Evolutionary conservation across 2,113 vertebrate genomes (phyloP), one percentile per base, ranked within the genome.

Genomic region (Donacobius atricapilla): DNA sequence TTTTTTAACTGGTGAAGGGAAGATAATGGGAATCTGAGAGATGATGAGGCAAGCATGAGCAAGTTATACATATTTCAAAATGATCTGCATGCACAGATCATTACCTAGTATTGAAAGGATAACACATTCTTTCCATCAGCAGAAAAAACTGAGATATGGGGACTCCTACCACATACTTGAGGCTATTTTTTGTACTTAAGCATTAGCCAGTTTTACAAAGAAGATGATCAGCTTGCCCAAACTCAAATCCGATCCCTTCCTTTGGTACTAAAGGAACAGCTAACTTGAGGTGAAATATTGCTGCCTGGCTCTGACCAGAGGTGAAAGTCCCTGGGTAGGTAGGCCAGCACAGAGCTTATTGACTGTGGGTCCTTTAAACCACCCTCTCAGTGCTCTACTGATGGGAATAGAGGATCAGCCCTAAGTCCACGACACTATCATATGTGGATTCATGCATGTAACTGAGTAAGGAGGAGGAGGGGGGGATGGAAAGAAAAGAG

Each of bases 141-240:
- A 89, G 22, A 78, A 40, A 58, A 37, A 70, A 47, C 0, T 4
- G 31, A 28, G 8, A 23, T 4, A 44, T 0, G 0, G 14, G 4
- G 7, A 16, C 24, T 88, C 40, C 31, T 33, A 70, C 16, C 28
- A 75, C 5, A 6, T 18, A 47, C 6, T 78, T 75, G 3, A 48
- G 27, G 45, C 25, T 69, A 33, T 0, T 37, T 81, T 85, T 65
- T 15, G 4, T 48, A 65, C 5, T 30, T 50, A 56, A 76, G 12
- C 11, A 45, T 72, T 53, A 61, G 37, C 18, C 15, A 40, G 11
- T 42, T 77, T 77, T 60, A 65, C 33, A 40, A 1, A 16, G 27
- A 54, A 47, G 51, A 75, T 58, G 31, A 86, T 23, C 3, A 9
- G 58, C 69, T 7, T 13, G 22, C 61, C 22, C n/a, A 45, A 72